Evolutionary conservation across 2,113 vertebrate species (phyloP).

Genomic region (Dasyurus viverrinus): DNA sequence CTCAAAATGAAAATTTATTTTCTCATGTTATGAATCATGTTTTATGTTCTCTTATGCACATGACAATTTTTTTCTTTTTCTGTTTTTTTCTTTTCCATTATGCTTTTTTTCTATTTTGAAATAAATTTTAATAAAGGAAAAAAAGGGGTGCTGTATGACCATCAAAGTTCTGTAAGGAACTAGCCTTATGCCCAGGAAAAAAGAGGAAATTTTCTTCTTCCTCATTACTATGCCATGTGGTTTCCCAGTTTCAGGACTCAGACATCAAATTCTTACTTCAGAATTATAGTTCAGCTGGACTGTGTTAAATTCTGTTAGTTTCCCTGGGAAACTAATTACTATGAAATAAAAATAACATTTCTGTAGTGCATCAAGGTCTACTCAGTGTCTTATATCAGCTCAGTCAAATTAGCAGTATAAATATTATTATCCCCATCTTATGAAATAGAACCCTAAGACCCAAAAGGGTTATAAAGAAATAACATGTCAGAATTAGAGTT

Average conservation of each 20-base stretch:
- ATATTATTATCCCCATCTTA: not conserved
- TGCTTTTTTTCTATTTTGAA: too few relatives aligned
- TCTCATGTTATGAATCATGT: too few relatives aligned
- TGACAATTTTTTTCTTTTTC: too few relatives aligned
- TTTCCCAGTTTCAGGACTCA: not conserved
- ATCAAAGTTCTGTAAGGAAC: not conserved
- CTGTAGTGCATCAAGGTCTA: not conserved
- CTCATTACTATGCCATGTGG: not conserved
- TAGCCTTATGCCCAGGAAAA: not conserved
- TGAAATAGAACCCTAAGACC: not conserved
- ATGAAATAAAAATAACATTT: not conserved
- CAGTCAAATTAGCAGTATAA: not conserved
- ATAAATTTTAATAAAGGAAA: not conserved
- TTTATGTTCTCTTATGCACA: too few relatives aligned
- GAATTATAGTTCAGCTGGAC: not conserved
- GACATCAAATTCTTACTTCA: not conserved
- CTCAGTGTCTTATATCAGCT: not conserved
- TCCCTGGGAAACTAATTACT: not conserved
- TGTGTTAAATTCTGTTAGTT: not conserved
- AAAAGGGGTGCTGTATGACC: not conserved
- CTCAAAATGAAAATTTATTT: too few relatives aligned
- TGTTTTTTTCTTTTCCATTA: too few relatives aligned
- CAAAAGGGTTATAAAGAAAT: not conserved
- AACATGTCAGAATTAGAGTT: not conserved
- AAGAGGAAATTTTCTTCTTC: not conserved